Evolutionary conservation across 1,140 invertebrate species (phyloP).

Genomic region (Archivesica marissinica): DNA sequence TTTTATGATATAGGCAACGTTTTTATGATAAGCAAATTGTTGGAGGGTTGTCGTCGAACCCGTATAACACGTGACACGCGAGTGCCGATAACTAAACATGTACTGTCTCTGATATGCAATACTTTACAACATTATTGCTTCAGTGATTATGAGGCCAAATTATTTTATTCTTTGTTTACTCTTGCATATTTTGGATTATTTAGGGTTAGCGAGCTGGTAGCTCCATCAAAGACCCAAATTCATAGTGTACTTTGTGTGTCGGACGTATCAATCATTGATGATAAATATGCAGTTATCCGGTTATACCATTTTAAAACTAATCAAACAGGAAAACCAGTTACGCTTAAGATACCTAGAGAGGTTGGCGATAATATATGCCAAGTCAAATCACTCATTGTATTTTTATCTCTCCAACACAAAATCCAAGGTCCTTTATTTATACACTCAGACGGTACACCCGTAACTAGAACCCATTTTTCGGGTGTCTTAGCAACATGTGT

Average conservation of each 20-base stretch:
- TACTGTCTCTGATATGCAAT: neutral
- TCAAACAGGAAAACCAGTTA: neutral
- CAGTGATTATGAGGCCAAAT: neutral
- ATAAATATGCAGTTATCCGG: neutral
- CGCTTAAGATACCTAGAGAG: neutral
- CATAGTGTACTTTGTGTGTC: no score
- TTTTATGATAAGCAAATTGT: conserved; percentile 29
- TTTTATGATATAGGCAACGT: neutral
- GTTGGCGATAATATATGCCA: neutral
- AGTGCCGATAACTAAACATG: neutral
- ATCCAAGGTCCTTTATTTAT: conserved; percentile 1
- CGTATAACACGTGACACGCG: neutral
- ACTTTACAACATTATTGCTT: neutral
- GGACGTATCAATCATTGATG: neutral
- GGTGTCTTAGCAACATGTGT: neutral
- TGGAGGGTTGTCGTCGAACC: conserved; percentile 33
- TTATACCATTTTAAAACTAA: conserved; percentile 31
- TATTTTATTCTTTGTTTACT: conserved; percentile 27
- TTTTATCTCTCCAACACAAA: neutral
- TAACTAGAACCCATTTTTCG: neutral
- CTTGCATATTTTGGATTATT: conserved; percentile 52
- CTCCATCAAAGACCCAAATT: neutral
- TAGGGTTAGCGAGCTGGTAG: conserved; percentile 34
- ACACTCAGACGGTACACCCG: conserved; percentile 1
- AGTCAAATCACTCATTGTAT: neutral